phyloP scores from a whole-genome alignment of 2,888 invertebrate species.

The Gnatocerus cornutus region DNA sequence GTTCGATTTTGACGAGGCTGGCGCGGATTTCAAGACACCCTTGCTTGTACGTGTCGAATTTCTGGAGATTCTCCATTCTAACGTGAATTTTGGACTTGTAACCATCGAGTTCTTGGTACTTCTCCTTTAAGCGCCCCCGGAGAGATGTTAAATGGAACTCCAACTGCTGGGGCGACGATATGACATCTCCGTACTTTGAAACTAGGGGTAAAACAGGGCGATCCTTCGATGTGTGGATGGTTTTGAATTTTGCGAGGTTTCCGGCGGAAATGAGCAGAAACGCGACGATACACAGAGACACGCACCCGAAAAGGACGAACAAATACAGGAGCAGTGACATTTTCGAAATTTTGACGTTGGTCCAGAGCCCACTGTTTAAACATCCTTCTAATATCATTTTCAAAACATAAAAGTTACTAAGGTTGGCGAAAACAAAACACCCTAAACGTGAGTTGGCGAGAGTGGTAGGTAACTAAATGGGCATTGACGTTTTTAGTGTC shows the following conservation, averaged over 20 bases:
- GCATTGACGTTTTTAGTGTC: no score
- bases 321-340: slow-evolving; percentile 52
- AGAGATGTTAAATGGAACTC: slow-evolving; percentile 64
- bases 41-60: slow-evolving; percentile 61
- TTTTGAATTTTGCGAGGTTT: slow-evolving; percentile 60
- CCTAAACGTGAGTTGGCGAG: no score
- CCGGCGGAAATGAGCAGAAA: slow-evolving; percentile 61
- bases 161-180: slow-evolving; percentile 64
- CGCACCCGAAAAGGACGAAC: slow-evolving; percentile 58
- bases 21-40: slow-evolving; percentile 57
- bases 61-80: slow-evolving; percentile 62
- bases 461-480: no score
- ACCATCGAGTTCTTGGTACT: slow-evolving; percentile 60
- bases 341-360: slow-evolving; percentile 36
- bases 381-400: no score
- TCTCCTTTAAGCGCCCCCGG: slow-evolving; percentile 62
- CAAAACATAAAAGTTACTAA: no score
- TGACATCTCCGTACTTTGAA: slow-evolving; percentile 59
- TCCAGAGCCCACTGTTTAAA: no score
- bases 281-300: slow-evolving; percentile 61
- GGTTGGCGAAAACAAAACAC: no score
- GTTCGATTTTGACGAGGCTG: slow-evolving; percentile 61
- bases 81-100: slow-evolving; percentile 59
- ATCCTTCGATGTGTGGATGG: slow-evolving; percentile 50
- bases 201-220: slow-evolving; percentile 60